phyloP scores from a whole-genome alignment of 2,113 vertebrate species.

The Paracanthobrama guichenoti region DNA sequence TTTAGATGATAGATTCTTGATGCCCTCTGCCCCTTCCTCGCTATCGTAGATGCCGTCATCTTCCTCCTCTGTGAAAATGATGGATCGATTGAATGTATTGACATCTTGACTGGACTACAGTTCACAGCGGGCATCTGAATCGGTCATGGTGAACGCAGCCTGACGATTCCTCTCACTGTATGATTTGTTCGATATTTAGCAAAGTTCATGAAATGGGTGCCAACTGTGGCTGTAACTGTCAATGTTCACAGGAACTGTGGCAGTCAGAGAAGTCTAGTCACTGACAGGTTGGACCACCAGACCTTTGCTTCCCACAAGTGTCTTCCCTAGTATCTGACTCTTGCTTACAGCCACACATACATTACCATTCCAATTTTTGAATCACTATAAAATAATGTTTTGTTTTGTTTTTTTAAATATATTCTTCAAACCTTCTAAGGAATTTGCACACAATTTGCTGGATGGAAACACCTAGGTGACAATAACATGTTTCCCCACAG shows the following conservation, averaged over 20 bases:
- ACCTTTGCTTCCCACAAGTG: constrained; percentile 38
- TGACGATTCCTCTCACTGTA: constrained; percentile 41
- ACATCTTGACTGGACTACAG: constrained; percentile 41
- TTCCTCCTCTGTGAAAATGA: constrained; percentile 74
- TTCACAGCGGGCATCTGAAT: constrained; percentile 39
- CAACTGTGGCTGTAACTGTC: constrained; percentile 43
- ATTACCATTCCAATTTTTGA: neutral
- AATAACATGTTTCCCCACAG: neutral
- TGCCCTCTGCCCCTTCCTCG: constrained; percentile 75
- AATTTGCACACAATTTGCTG: neutral
- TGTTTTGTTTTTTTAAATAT: neutral
- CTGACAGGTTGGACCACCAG: constrained; percentile 38
- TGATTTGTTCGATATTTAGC: constrained; percentile 49
- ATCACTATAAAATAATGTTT: neutral
- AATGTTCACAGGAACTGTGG: constrained; percentile 43
- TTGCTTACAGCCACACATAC: constrained; percentile 28
- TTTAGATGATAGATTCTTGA: constrained; percentile 71
- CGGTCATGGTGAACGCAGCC: constrained; percentile 43
- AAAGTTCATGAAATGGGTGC: constrained; percentile 43
- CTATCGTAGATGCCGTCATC: constrained; percentile 81
- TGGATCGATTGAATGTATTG: constrained; percentile 53
- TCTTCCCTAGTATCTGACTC: constrained; percentile 41
- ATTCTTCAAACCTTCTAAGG: neutral
- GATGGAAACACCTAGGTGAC: neutral
- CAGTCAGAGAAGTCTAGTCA: constrained; percentile 32